Conservation (phyloP, 1,140 invertebrate species). For the Sinonovacula constricta region DNA sequence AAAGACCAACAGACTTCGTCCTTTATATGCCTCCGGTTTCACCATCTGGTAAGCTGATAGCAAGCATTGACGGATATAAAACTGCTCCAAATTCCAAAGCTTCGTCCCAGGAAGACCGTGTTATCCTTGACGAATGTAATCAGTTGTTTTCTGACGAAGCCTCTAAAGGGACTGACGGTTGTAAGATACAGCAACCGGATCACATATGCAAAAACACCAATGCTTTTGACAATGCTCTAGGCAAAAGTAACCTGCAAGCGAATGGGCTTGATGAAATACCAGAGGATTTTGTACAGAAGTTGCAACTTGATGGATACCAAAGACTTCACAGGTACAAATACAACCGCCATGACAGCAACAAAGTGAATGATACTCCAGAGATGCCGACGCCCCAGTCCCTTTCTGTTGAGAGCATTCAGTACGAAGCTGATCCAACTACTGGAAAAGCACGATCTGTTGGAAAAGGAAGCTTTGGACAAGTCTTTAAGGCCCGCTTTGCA, state of each 20-base stretch:
- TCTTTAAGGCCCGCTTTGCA: slow-evolving; percentile 31
- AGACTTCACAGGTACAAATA: too few relatives aligned
- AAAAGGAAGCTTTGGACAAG: slow-evolving; percentile 47
- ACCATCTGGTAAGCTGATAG: slow-evolving; percentile 8
- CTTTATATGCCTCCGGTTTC: not conserved
- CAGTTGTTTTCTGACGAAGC: too few relatives aligned
- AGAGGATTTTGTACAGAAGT: too few relatives aligned
- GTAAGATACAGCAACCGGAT: too few relatives aligned
- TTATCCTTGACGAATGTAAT: not conserved
- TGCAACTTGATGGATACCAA: too few relatives aligned
- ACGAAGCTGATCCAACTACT: slow-evolving; percentile 25
- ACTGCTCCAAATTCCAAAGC: slow-evolving; percentile 23
- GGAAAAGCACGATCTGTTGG: slow-evolving; percentile 18
- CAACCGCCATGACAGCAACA: too few relatives aligned
- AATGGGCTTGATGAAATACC: too few relatives aligned
- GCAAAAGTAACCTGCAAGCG: too few relatives aligned
- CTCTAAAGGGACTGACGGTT: too few relatives aligned
- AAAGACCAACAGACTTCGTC: not conserved
- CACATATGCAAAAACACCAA: too few relatives aligned
- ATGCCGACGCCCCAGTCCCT: slow-evolving; percentile 18
- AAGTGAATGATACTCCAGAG: not conserved
- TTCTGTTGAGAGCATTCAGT: slow-evolving; percentile 5
- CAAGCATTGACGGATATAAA: slow-evolving; percentile 27
- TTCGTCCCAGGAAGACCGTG: not conserved
- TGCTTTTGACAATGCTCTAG: too few relatives aligned